phyloP scores from a whole-genome alignment of 2,797 vertebrate species.

The Pygocentrus nattereri region DNA sequence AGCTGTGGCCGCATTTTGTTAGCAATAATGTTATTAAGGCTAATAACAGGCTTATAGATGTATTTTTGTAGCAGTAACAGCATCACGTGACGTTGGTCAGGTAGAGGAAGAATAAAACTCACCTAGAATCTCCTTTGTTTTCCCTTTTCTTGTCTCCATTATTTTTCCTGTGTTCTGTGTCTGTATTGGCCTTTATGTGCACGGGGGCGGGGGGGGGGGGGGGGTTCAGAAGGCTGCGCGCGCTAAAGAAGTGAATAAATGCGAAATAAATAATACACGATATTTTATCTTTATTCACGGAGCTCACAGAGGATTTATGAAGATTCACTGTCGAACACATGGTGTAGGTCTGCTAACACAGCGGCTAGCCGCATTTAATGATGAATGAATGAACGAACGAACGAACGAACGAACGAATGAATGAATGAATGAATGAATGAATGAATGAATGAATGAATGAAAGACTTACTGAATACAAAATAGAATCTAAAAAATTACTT shows the following conservation, averaged over 20 bases:
- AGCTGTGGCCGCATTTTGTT: not conserved
- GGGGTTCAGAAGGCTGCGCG: not conserved
- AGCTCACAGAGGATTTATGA: too few relatives aligned
- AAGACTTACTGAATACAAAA: not conserved
- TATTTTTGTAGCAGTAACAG: not conserved
- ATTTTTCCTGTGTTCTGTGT: not conserved
- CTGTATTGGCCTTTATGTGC: not conserved
- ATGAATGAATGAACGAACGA: not conserved
- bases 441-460: not conserved
- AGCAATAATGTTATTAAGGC: constrained; percentile 9
- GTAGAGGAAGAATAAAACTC: not conserved
- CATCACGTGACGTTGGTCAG: not conserved
- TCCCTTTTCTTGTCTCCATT: not conserved
- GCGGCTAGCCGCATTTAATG: too few relatives aligned
- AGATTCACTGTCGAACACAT: too few relatives aligned
- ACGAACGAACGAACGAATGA: not conserved
- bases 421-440: not conserved
- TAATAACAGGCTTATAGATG: constrained; percentile 4
- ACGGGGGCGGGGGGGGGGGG: too few relatives aligned
- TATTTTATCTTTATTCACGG: too few relatives aligned
- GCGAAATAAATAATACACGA: too few relatives aligned
- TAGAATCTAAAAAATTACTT: not conserved
- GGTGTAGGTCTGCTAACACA: too few relatives aligned
- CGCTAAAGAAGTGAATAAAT: not conserved
- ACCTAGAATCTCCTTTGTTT: not conserved